These are phyloP conservation scores for Alviniconcha marisindica DNA, from an alignment of 1,140 invertebrate genomes.

Conservation along the genomic window DNA sequence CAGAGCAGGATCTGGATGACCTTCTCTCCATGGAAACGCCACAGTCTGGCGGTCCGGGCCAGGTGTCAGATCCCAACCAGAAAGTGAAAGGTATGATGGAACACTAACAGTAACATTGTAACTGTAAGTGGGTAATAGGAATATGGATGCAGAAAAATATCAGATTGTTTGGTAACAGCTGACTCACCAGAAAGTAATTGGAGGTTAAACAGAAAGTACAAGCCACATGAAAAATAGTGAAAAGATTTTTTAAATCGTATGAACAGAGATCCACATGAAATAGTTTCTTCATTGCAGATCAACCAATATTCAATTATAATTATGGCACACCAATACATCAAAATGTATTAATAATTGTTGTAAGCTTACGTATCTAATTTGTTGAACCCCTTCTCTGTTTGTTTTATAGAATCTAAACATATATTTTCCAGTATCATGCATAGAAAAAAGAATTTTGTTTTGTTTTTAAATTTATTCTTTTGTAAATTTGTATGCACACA, in stretches of 20 bases:
- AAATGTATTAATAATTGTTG: too few relatives aligned
- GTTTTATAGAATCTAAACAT: too few relatives aligned
- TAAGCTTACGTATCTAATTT: background rate
- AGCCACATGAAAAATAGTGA: background rate
- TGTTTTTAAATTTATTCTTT: too few relatives aligned
- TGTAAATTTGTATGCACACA: too few relatives aligned
- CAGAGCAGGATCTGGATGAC: conserved; percentile 11
- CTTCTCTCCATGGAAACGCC: background rate
- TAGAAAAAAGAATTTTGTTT: too few relatives aligned
- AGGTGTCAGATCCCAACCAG: background rate
- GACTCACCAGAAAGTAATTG: background rate
- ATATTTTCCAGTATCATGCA: too few relatives aligned
- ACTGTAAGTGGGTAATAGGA: background rate
- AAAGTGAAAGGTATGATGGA: background rate
- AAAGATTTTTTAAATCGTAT: background rate
- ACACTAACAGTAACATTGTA: too few relatives aligned
- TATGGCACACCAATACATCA: too few relatives aligned
- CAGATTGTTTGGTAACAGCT: background rate
- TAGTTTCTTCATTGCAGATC: background rate
- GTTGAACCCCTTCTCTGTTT: background rate
- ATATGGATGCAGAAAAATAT: background rate
- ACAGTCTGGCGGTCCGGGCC: background rate
- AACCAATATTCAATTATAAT: background rate
- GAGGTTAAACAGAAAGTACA: background rate
- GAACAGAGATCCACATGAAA: background rate